A percentile compares a stretch with the other conserved stretches of the same genome.
Conservation (phyloP, 1,140 invertebrate species). For the Neodiprion virginianus region DNA sequence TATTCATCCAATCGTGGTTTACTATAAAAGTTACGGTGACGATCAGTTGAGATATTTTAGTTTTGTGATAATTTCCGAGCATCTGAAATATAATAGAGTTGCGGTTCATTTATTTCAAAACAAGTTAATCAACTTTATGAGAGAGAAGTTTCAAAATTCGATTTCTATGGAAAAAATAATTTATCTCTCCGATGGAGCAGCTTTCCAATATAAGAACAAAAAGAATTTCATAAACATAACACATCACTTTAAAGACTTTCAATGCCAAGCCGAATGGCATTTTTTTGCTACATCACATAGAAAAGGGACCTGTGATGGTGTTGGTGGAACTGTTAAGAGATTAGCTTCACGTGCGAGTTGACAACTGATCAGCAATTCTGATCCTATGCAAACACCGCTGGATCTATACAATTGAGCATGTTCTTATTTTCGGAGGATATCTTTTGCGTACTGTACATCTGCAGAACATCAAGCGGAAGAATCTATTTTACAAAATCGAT, state of each 20-base stretch:
- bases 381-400: too few species aligned
- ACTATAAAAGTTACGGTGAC: constrained; percentile 25
- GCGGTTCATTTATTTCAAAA: constrained; percentile 33
- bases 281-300: constrained; percentile 48
- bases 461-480: too few species aligned
- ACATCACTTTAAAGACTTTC: constrained; percentile 40
- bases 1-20: constrained; percentile 38
- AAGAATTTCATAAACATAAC: constrained; percentile 44
- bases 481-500: too few species aligned
- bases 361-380: not conserved
- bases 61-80: constrained; percentile 27
- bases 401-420: too few species aligned
- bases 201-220: constrained; percentile 33
- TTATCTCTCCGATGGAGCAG: constrained; percentile 30
- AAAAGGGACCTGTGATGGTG: constrained; percentile 46
- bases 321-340: constrained; percentile 40
- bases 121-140: constrained; percentile 18
- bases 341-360: constrained; percentile 31
- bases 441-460: too few species aligned
- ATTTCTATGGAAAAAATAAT: constrained; percentile 11
- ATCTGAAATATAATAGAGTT: constrained; percentile 28
- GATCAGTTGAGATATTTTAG: constrained; percentile 20
- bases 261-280: constrained; percentile 40
- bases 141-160: not conserved
- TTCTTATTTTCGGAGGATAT: too few species aligned